Base-by-base conservation (phyloP, 2,797 vertebrate species). In the Apogon talboti region DNA sequence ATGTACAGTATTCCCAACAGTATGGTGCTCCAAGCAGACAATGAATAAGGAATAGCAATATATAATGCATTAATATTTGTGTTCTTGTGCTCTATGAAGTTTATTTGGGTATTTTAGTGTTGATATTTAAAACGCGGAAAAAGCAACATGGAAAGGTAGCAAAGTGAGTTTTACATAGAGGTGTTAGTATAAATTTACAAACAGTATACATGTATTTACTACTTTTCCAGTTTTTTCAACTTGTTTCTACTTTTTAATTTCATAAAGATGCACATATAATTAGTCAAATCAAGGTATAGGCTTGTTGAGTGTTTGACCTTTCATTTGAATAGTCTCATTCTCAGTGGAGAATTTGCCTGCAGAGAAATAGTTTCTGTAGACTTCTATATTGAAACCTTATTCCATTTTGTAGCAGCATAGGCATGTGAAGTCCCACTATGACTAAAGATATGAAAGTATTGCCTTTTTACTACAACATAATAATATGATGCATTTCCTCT, bases 401-500 rank as follows among this genome's bases (percentile, higher is more conserved):
- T 24, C 21, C 15, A 52, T 41, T 18, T 50, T 52, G 14, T 10
- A 48, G 49, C 24, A 51, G 35, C 24, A 43, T 4, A 14, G 8
- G 11, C 16, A 19, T 24, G 15, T 19, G 52, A 15, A 21, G 1
- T 61, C 49, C 41, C 64, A 11, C n/a, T 40, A 1, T 9, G 52
- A 21, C 41, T 55, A 24, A 59, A 71, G 21, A 6, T 24, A 18
- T 33, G 8, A 55, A 65, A 62, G 14, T 50, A 7, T 37, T 54
- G 61, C 14, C 48, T 11, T 47, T 80, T 84, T 54, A 52, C 49
- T 50, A 13, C 4, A 16, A 45, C 35, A 33, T 41, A 47, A 54
- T 38, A 35, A 35, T 37, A 15, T 49, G 9, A 67, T 64, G 35
- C 51, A 45, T 81, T 83, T 89, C 83, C 78, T 83, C 73, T 84